A percentile compares a stretch with the other conserved stretches of the same genome.
Evolutionary conservation across 2,113 vertebrate genomes (phyloP).

Genomic region (Eublepharis macularius): DNA sequence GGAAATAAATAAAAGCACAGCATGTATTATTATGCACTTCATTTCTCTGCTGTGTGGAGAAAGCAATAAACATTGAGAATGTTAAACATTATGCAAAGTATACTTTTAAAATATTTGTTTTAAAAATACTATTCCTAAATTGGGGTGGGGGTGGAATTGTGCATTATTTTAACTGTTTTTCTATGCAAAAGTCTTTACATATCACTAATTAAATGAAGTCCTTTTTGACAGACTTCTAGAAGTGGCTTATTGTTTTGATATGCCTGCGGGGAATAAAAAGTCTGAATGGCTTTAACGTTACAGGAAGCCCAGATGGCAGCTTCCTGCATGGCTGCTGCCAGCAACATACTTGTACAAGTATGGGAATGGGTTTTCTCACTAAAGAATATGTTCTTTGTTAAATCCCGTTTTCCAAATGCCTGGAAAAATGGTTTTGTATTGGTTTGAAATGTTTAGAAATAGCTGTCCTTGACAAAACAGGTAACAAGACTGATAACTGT

Average conservation of each 20-base stretch:
- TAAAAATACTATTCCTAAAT: conserved; percentile 83
- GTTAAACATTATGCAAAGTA: conserved; percentile 85
- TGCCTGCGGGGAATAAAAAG: conserved; percentile 39
- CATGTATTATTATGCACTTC: conserved; percentile 88
- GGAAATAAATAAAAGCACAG: conserved; percentile 72
- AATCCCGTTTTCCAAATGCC: background rate
- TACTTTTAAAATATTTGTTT: conserved; percentile 83
- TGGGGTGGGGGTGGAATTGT: conserved; percentile 57
- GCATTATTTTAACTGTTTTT: conserved; percentile 86
- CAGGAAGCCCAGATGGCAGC: background rate
- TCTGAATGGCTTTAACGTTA: background rate
- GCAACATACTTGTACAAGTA: background rate
- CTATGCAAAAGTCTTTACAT: conserved; percentile 88
- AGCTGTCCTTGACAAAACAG: background rate
- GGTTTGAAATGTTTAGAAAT: background rate
- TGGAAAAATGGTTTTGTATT: background rate
- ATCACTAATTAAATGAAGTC: conserved; percentile 85
- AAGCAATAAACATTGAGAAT: conserved; percentile 83
- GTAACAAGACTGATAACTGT: background rate
- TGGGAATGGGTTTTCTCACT: background rate
- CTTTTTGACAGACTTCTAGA: conserved; percentile 74
- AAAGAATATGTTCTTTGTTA: background rate
- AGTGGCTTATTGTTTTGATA: conserved; percentile 57
- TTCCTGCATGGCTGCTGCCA: background rate
- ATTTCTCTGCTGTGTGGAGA: conserved; percentile 90